phyloP scores from a whole-genome alignment of 2,113 vertebrate species.

The Cyphomyrus discorhynchus region DNA sequence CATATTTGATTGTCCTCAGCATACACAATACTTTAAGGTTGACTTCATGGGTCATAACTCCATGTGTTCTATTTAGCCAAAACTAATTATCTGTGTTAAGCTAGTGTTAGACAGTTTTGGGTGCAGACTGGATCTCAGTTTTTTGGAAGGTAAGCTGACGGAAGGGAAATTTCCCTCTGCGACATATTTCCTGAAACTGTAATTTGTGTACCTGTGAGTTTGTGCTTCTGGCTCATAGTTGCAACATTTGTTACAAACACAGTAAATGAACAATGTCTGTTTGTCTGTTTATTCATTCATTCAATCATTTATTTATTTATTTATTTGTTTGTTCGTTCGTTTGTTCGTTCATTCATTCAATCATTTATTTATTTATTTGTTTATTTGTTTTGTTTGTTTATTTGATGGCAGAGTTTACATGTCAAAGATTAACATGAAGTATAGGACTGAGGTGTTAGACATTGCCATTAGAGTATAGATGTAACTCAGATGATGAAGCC shows the following conservation, averaged over 20 bases:
- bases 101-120: background rate
- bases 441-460: background rate
- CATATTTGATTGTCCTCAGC: background rate
- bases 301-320: background rate
- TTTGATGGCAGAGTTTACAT: conserved; percentile 9
- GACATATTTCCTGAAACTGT: background rate
- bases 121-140: background rate
- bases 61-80: background rate
- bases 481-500: background rate
- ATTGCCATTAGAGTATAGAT: background rate
- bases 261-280: background rate
- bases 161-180: background rate
- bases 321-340: background rate
- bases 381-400: conserved; percentile 4
- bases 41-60: background rate
- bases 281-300: background rate
- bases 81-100: background rate
- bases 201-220: conserved; percentile 4
- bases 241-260: background rate
- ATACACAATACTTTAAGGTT: background rate
- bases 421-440: conserved; percentile 10
- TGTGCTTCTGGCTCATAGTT: conserved; percentile 30
- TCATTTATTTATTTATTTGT: background rate
- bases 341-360: background rate
- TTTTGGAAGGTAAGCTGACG: background rate